Percentiles rank a stretch among this genome's conserved stretches.
Evolutionary conservation across 2,113 vertebrate genomes (phyloP).

Genomic region (Oenanthe melanoleuca): DNA sequence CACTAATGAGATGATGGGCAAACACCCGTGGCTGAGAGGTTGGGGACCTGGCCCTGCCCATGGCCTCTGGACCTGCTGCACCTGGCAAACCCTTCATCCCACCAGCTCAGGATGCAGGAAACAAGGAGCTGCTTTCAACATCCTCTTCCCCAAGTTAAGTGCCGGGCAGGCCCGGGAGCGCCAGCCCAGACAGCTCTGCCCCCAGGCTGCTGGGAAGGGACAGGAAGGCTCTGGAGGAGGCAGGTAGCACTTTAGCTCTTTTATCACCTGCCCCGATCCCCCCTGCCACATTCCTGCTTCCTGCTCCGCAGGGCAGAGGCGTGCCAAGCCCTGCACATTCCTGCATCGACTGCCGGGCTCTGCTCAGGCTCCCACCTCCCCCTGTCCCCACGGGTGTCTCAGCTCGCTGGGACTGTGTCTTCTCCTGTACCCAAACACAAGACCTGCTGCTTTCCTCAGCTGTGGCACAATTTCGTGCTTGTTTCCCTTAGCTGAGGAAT

Average conservation of each 20-base stretch:
- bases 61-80: background rate
- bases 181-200: constrained; percentile 46
- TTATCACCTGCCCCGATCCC: constrained; percentile 41
- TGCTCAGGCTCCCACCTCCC: background rate
- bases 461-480: accelerated
- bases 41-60: background rate
- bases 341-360: background rate
- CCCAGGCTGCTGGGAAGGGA: background rate
- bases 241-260: constrained; percentile 36
- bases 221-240: constrained; percentile 48
- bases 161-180: background rate
- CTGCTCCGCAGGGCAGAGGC: constrained; percentile 52
- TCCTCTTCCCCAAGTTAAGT: background rate
- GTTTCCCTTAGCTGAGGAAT: background rate
- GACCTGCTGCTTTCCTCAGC: background rate
- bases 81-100: background rate
- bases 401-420: accelerated
- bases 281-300: constrained; percentile 16
- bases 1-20: background rate
- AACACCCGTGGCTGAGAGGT: background rate
- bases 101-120: background rate
- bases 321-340: constrained; percentile 12
- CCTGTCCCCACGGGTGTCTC: background rate
- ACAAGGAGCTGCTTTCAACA: constrained; percentile 8
- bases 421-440: background rate